Conservation (phyloP, 2,888 invertebrate species). For the Orgyia antiqua region DNA sequence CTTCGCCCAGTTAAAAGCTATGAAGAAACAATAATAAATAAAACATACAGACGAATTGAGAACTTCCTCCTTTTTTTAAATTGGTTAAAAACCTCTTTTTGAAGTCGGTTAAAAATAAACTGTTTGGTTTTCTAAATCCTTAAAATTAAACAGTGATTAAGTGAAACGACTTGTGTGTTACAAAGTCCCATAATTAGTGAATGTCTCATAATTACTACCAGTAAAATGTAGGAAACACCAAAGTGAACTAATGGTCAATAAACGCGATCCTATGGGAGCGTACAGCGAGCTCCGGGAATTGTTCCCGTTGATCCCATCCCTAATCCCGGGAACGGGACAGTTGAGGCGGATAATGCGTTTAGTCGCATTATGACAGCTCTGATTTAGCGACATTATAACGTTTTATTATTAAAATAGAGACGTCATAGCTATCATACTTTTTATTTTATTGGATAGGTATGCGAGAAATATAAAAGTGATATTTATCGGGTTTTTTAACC, state of each 20-base stretch:
- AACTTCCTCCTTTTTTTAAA: too few species aligned
- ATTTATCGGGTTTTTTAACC: too few species aligned
- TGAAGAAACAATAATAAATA: too few species aligned
- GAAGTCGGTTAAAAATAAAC: too few species aligned
- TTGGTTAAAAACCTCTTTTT: too few species aligned
- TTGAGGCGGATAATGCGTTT: slow-evolving; percentile 35
- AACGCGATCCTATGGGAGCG: slow-evolving; percentile 39
- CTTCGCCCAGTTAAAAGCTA: too few species aligned
- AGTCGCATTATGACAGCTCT: slow-evolving; percentile 28
- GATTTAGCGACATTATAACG: slow-evolving; percentile 8
- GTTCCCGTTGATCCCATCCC: slow-evolving; percentile 38
- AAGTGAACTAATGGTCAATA: slow-evolving; percentile 44
- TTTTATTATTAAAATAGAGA: neutral
- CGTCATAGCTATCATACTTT: neutral
- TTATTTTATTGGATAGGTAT: too few species aligned
- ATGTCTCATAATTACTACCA: slow-evolving; percentile 27
- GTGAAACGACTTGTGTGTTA: slow-evolving; percentile 14
- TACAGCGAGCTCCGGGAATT: slow-evolving; percentile 30
- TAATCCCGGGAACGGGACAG: slow-evolving; percentile 36
- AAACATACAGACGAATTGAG: too few species aligned
- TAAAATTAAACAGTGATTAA: too few species aligned
- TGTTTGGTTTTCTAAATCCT: too few species aligned
- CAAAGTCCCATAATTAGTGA: slow-evolving; percentile 25
- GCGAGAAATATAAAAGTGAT: too few species aligned
- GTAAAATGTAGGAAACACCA: slow-evolving; percentile 29